phyloP scores from a whole-genome alignment of 2,888 invertebrate species.

The Parthenolecanium corni region DNA sequence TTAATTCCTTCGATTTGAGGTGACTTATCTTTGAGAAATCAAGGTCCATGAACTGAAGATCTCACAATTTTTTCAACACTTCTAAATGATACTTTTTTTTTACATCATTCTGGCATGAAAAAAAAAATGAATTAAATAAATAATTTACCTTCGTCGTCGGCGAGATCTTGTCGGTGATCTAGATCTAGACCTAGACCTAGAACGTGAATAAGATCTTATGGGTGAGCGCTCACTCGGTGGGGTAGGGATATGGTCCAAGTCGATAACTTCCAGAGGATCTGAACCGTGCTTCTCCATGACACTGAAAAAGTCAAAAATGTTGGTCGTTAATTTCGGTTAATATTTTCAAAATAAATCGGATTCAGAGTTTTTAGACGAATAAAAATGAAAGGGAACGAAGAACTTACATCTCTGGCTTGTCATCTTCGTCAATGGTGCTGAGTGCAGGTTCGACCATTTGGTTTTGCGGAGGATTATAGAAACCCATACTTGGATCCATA shows the following conservation, averaged over 20 bases:
- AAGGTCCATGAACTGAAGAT: no score
- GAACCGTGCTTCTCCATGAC: constrained; percentile 21
- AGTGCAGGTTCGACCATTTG: neutral
- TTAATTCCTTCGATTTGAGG: no score
- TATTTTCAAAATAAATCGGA: neutral
- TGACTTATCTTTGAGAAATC: no score
- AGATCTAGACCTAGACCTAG: constrained; percentile 40
- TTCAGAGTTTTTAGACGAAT: neutral
- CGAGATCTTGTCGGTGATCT: constrained; percentile 39
- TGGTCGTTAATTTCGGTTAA: neutral
- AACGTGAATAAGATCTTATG: constrained; percentile 35
- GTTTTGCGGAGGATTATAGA: neutral
- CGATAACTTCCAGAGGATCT: constrained; percentile 31
- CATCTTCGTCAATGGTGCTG: constrained; percentile 10
- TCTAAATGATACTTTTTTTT: no score
- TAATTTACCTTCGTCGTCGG: constrained; percentile 26
- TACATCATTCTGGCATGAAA: no score
- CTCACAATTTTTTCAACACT: no score
- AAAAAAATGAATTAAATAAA: neutral
- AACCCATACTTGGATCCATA: neutral
- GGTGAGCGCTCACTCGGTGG: constrained; percentile 28
- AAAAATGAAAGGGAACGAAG: neutral
- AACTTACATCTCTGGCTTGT: constrained; percentile 25
- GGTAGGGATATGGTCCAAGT: constrained; percentile 32
- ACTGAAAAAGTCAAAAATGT: constrained; percentile 4